Evolutionary conservation across 2,797 vertebrate species (phyloP).

Genomic region (Channallabes apus): DNA sequence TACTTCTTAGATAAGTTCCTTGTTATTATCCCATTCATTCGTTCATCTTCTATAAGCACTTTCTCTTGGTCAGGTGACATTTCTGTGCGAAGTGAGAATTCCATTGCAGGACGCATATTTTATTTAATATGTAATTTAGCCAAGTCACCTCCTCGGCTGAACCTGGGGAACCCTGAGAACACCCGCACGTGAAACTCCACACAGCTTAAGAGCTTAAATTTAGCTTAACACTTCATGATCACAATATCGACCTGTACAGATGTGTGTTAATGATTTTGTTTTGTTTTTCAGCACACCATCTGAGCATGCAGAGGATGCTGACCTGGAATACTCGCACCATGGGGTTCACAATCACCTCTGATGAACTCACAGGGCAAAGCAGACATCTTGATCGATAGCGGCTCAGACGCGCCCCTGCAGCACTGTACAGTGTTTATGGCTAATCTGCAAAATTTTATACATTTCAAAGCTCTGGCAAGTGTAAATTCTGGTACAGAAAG

Average conservation of each 20-base stretch:
- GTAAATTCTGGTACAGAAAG: not conserved
- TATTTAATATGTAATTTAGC: not conserved
- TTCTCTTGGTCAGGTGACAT: not conserved
- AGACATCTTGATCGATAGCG: not conserved
- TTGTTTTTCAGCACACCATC: constrained; percentile 25
- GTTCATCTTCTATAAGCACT: not conserved
- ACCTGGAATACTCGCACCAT: not conserved
- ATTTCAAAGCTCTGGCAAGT: not conserved
- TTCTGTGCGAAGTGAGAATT: not conserved
- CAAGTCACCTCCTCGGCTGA: not conserved
- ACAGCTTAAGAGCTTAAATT: not conserved
- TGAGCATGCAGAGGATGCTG: not conserved
- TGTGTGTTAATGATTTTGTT: not conserved
- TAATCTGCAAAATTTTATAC: constrained; percentile 8
- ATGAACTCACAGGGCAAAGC: constrained; percentile 19
- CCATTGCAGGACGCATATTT: not conserved
- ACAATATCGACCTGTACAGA: not conserved
- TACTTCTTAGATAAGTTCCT: not conserved
- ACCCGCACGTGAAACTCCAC: not conserved
- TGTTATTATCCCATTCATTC: not conserved
- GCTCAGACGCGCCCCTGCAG: constrained; percentile 3
- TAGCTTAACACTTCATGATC: not conserved
- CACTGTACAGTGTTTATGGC: constrained; percentile 12
- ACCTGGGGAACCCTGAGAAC: not conserved
- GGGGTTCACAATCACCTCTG: constrained; percentile 15